phyloP scores from a whole-genome alignment of 2,113 vertebrate species.

The Malurus melanocephalus region DNA sequence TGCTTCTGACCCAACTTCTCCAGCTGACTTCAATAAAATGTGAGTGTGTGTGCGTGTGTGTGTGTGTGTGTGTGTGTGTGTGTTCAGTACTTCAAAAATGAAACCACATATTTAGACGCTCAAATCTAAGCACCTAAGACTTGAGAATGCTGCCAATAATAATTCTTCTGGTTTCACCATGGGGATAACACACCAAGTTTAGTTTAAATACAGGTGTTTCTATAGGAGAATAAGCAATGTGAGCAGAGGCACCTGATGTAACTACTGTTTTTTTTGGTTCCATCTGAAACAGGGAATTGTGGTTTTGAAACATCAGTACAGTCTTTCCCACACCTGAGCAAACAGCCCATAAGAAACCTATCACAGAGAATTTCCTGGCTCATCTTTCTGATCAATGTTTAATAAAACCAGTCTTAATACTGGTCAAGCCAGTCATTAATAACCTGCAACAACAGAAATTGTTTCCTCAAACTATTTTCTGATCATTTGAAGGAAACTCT shows the following conservation, averaged over 20 bases:
- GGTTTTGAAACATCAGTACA: background rate
- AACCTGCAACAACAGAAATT: background rate
- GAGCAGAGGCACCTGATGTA: background rate
- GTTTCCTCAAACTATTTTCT: background rate
- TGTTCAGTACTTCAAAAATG: constrained; percentile 10
- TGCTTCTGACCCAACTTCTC: background rate
- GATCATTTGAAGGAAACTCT: background rate
- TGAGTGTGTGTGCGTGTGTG: background rate
- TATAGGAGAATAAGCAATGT: background rate
- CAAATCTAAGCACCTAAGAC: constrained; percentile 18
- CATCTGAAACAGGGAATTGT: background rate
- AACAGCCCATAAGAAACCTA: background rate
- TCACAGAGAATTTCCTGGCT: background rate
- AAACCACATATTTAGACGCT: constrained; percentile 24
- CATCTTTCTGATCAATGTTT: background rate
- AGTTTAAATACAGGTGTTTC: constrained; percentile 30
- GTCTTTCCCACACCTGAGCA: constrained; percentile 9
- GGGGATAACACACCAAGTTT: background rate
- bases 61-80: background rate
- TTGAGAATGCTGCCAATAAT: constrained; percentile 17
- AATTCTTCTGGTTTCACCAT: background rate
- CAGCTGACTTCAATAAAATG: constrained; percentile 33
- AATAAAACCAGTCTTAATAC: background rate
- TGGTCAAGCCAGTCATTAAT: background rate
- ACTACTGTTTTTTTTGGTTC: background rate